phyloP scores from a whole-genome alignment of 2,797 vertebrate genomes.

The Syndactyla subalaris region DNA sequence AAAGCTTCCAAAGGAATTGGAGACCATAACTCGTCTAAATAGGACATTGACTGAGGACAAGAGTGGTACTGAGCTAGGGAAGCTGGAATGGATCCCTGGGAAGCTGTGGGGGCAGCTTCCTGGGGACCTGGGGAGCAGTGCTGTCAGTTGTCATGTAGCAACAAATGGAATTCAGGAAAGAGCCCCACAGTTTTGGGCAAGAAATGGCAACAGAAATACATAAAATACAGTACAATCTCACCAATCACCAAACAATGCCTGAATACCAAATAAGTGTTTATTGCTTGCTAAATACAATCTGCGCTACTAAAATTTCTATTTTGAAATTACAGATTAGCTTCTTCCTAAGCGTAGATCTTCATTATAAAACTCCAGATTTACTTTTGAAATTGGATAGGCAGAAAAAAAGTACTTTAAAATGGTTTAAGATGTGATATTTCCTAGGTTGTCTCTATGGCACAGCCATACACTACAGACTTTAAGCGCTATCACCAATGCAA shows the following conservation, averaged over 20 bases:
- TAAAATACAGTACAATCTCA: neutral
- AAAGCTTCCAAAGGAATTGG: neutral
- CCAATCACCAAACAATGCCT: neutral
- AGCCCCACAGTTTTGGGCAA: neutral
- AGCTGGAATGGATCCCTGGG: neutral
- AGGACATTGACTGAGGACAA: neutral
- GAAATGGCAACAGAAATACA: rapidly evolving
- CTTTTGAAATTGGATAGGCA: neutral
- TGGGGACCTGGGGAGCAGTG: rapidly evolving
- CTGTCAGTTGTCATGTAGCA: neutral
- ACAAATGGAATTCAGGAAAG: rapidly evolving
- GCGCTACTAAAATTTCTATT: neutral
- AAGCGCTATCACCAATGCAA: neutral
- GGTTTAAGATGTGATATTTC: neutral
- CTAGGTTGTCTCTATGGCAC: neutral
- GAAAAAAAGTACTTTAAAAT: neutral
- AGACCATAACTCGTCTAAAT: neutral
- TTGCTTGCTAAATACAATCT: neutral
- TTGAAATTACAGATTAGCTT: neutral
- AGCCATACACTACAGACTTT: neutral
- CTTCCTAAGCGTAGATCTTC: neutral
- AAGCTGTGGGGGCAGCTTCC: neutral
- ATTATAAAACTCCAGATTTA: neutral
- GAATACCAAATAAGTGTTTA: neutral
- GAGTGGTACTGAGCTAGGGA: rapidly evolving